These are phyloP conservation scores for Sebastes nivosus DNA, from an alignment of 2,797 vertebrate species.

Conservation along the genomic window DNA sequence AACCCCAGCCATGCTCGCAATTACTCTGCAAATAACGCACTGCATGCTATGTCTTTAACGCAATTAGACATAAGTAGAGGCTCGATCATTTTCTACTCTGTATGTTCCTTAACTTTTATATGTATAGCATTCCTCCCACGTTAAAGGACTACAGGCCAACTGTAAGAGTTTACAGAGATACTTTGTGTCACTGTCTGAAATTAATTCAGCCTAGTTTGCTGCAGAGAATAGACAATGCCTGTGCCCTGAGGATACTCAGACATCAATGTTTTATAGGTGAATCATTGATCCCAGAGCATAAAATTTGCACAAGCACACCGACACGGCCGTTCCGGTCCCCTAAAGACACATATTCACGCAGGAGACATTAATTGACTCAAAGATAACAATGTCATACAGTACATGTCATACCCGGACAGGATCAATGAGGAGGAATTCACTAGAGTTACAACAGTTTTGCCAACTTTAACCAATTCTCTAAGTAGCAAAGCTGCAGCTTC, in stretches of 20 bases:
- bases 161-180: slow-evolving; percentile 19
- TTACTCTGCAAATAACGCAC: neutral
- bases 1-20: neutral
- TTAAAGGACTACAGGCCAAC: neutral
- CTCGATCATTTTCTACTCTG: neutral
- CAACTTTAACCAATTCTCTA: neutral
- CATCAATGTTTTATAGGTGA: slow-evolving; percentile 44
- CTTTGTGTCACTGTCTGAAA: slow-evolving; percentile 30
- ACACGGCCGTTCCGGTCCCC: neutral
- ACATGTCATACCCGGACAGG: neutral
- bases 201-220: slow-evolving; percentile 34
- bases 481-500: neutral
- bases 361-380: slow-evolving; percentile 8
- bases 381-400: neutral
- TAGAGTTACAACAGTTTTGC: neutral
- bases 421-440: neutral
- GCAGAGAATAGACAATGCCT: slow-evolving; percentile 33
- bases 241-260: slow-evolving; percentile 6
- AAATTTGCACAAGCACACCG: slow-evolving; percentile 30
- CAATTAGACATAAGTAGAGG: neutral
- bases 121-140: neutral
- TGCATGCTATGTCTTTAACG: neutral
- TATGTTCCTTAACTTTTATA: neutral
- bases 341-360: slow-evolving; percentile 12
- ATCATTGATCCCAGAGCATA: slow-evolving; percentile 29